Base-by-base conservation (phyloP, 2,888 invertebrate species). In the Pheosia tremula region DNA sequence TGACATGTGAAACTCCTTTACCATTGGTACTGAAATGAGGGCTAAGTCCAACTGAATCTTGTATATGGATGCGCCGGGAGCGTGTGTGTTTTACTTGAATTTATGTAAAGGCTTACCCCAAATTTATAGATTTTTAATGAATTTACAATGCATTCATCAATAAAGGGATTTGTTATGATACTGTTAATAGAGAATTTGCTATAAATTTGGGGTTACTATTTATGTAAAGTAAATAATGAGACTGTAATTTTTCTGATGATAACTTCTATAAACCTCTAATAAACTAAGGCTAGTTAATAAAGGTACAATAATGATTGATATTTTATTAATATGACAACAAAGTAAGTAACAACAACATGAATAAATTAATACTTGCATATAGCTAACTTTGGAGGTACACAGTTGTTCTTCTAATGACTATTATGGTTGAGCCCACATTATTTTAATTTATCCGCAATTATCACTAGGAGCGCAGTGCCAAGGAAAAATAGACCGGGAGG, bases 381-480 rank as follows among this genome's bases (percentile, higher is more conserved):
- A 72, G 74, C 80, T 82, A 78, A 74, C 78, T 85, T 80, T 83
- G 83, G 86, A 88, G 84, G 85, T 87, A 85, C 59, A 72, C 63
- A 71, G 72, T 70, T 72, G 68, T 78, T 76, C 72, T 72, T 78
- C 72, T 79, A 79, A 81, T 81, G 76, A 84, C 79, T 83, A 78
- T 71, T 67, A 70, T 55, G 53, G 64, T 78, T 73, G 69, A 75
- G 65, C 68, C 75, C 58, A 65, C 64, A 65, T 82, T 88, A 90
- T 83, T 88, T 91, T 62, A 93, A 82, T 85, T 93, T 93, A 81
- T 93, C 93, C 58, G 93, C 93, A 77, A 93, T 83, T 61, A 93
- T 87, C 57, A 93, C 87, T 67, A 93, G 79, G 57, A 93, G 81
- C 10, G 91, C 92, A 47, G 93, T 92, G 56, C 93, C 93, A n/a